Conservation (phyloP, 2,797 vertebrate species). For the Diglossa cyanea region DNA sequence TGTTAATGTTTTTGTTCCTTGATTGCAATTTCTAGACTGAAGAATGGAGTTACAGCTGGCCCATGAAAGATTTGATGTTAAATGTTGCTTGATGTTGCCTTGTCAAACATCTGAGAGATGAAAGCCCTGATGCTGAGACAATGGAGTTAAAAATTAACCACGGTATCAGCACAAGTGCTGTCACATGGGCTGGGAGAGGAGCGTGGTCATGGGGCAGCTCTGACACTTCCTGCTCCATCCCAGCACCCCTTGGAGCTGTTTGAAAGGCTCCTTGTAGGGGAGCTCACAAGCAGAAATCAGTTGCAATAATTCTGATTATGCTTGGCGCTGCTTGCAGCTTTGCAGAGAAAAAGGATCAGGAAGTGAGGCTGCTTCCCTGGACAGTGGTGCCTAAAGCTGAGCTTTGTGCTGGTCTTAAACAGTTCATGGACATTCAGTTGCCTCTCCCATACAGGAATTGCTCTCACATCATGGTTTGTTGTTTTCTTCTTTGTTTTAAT, state of each 20-base stretch:
- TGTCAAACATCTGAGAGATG: not conserved
- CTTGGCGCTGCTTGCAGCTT: not conserved
- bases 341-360: not conserved
- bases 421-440: not conserved
- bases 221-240: not conserved
- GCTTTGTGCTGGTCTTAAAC: not conserved
- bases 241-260: not conserved
- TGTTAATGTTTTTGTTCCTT: not conserved
- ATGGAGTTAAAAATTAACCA: not conserved
- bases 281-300: not conserved
- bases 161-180: not conserved
- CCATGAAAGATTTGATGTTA: not conserved
- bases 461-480: not conserved
- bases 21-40: not conserved
- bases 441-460: not conserved
- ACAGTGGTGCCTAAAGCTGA: not conserved
- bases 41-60: not conserved
- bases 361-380: not conserved
- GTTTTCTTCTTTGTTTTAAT: not conserved
- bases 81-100: not conserved
- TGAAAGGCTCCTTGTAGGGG: accelerated
- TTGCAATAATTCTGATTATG: accelerated
- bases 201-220: not conserved
- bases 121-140: not conserved
- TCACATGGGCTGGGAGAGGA: not conserved